A percentile compares a stretch with the other conserved stretches of the same genome.
phyloP scores from a whole-genome alignment of 2,797 vertebrate species.

The Sardinella longiceps region DNA sequence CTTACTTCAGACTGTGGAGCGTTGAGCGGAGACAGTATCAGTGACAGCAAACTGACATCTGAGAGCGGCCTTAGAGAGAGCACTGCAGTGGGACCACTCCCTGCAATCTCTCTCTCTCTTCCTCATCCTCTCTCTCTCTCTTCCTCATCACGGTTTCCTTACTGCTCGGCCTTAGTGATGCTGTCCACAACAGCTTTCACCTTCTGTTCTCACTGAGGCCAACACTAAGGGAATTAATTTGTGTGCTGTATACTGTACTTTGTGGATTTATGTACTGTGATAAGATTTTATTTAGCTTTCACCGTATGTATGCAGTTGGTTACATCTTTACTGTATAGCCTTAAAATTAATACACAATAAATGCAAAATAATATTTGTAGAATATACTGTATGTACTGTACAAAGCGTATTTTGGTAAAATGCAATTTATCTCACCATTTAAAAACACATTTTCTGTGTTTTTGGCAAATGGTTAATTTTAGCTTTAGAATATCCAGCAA shows the following conservation, averaged over 20 bases:
- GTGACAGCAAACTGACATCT: slow-evolving; percentile 13
- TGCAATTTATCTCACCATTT: neutral
- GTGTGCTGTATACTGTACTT: too few relatives aligned
- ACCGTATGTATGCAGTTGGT: neutral
- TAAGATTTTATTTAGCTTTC: neutral
- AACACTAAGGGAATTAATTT: neutral
- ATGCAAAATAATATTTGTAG: too few relatives aligned
- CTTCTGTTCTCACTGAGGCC: too few relatives aligned
- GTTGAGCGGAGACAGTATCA: neutral
- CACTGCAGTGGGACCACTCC: slow-evolving; percentile 16
- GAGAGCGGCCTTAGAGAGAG: neutral
- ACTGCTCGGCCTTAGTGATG: neutral
- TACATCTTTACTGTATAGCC: neutral
- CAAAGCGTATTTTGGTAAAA: neutral
- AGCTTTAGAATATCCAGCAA: neutral
- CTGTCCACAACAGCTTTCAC: neutral
- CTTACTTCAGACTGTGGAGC: neutral
- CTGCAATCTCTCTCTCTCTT: neutral
- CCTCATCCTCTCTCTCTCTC: too few relatives aligned
- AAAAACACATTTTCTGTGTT: neutral
- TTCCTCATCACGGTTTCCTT: neutral
- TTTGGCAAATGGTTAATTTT: neutral
- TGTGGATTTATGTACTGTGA: too few relatives aligned
- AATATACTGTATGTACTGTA: too few relatives aligned
- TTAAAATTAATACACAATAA: neutral